These are phyloP conservation scores for Tupaia chinensis DNA, from an alignment of 2,113 vertebrate species.

Conservation along the genomic window DNA sequence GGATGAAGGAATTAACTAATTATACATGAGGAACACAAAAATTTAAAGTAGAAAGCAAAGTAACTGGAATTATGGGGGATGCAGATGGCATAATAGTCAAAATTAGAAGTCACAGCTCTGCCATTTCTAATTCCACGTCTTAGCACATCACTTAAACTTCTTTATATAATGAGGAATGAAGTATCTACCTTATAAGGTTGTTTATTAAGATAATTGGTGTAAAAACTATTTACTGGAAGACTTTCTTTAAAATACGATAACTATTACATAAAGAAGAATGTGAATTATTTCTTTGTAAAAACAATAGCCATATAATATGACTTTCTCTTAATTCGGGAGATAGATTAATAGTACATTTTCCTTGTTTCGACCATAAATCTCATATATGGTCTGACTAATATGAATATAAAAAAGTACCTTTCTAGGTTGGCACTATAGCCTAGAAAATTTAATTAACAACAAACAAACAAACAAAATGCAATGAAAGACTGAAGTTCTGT, in stretches of 20 bases:
- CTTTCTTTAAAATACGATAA: conserved; percentile 46
- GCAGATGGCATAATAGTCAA: background rate
- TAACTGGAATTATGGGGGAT: background rate
- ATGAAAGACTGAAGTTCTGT: background rate
- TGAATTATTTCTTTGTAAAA: conserved; percentile 29
- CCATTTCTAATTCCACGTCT: background rate
- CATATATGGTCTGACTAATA: background rate
- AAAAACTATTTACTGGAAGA: background rate
- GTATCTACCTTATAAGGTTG: background rate
- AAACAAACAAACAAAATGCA: background rate
- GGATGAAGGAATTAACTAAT: background rate
- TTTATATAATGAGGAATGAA: background rate
- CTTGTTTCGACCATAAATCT: conserved; percentile 4
- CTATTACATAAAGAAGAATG: background rate
- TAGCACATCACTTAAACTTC: background rate
- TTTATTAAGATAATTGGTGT: background rate
- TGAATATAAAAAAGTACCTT: conserved; percentile 44
- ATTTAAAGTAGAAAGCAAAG: conserved; percentile 9
- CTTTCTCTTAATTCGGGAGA: background rate
- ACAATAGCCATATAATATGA: background rate
- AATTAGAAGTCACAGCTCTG: background rate
- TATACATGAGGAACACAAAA: background rate
- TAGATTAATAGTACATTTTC: background rate
- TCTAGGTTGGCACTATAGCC: background rate
- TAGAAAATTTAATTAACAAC: background rate